A percentile compares a stretch with the other conserved stretches of the same genome.
Evolutionary conservation across 2,797 vertebrate genomes (phyloP).

Genomic region (Notamacropus eugenii): DNA sequence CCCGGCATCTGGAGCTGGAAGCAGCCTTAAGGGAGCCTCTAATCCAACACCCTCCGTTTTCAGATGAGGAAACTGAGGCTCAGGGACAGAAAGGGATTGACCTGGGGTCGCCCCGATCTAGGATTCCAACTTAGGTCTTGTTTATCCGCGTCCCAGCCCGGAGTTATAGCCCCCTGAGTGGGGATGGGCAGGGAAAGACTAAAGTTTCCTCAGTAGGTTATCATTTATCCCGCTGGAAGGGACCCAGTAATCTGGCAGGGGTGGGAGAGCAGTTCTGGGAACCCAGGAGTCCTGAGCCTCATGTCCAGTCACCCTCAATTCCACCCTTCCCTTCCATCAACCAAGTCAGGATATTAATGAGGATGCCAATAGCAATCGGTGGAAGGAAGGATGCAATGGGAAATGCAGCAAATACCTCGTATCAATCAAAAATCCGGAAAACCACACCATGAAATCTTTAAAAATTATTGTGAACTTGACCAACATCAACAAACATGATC

Average conservation of each 20-base stretch:
- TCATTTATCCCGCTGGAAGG: background rate
- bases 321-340: background rate
- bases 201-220: background rate
- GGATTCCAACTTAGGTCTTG: background rate
- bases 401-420: too few species aligned
- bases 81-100: background rate
- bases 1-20: background rate
- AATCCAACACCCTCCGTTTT: background rate
- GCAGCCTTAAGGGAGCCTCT: background rate
- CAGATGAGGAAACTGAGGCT: background rate
- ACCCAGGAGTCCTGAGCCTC: background rate
- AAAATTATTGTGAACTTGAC: too few species aligned
- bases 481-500: too few species aligned
- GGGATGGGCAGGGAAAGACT: background rate
- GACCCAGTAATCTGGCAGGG: background rate
- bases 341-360: background rate
- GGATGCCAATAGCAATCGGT: background rate
- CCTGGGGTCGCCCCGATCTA: background rate
- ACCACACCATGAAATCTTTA: too few species aligned
- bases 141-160: background rate
- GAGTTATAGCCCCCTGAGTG: too few species aligned
- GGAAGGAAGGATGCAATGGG: too few species aligned
- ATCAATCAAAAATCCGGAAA: too few species aligned
- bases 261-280: background rate
- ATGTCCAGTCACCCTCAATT: background rate